Evolutionary conservation across 2,888 invertebrate species (phyloP).

Genomic region (Lepetodrilus schrolli): DNA sequence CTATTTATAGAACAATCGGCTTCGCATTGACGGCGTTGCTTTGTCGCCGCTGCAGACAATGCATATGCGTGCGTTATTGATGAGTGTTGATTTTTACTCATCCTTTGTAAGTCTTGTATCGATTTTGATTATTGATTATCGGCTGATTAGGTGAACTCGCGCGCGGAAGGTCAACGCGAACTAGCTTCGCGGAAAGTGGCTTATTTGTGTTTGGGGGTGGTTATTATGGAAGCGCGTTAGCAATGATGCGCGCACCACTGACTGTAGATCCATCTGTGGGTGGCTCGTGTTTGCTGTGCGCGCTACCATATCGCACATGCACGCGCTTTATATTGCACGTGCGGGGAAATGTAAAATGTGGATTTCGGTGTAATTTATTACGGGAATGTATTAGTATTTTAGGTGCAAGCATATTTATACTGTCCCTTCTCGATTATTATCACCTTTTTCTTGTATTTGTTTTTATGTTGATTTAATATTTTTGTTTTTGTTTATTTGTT

Average conservation of each 20-base stretch:
- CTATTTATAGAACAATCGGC: constrained; percentile 11
- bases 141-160: constrained; percentile 4
- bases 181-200: not conserved
- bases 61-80: constrained; percentile 8
- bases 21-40: not conserved
- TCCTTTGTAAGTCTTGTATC: not conserved
- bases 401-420: no score
- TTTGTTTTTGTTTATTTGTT: no score
- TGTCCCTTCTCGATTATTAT: no score
- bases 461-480: no score
- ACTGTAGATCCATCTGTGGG: not conserved
- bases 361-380: not conserved
- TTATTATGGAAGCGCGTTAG: not conserved
- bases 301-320: constrained; percentile 8
- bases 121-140: constrained; percentile 14
- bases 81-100: not conserved
- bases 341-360: not conserved
- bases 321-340: constrained; percentile 21
- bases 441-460: no score
- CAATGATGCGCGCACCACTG: not conserved
- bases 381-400: not conserved
- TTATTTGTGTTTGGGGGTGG: constrained; percentile 4
- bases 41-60: constrained; percentile 4
- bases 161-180: not conserved
- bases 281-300: not conserved